Evolutionary conservation across 2,113 vertebrate species (phyloP), one percentile per base, ranked within the genome.

Genomic region (Cyanistes caeruleus): DNA sequence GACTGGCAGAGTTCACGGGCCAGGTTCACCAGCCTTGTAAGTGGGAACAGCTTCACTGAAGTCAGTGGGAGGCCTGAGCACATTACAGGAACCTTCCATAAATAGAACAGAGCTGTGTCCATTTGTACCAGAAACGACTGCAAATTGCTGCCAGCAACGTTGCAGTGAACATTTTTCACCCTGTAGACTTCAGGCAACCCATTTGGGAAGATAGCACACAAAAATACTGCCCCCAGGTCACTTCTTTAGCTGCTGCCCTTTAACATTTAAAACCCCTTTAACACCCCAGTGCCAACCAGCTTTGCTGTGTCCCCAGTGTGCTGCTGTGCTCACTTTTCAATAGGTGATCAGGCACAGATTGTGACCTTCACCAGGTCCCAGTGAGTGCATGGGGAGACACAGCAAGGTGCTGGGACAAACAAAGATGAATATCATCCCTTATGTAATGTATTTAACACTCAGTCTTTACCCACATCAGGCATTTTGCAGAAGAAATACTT

Each of bases 61-160:
- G 68, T 53, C 95, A 90, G 90, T 35, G 64, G 93, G 90, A 95
- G 39, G 75, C 53, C 69, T 51, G 79, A 76, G 81, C 83, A 62
- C n/a, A 56, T 82, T 78, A 58, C 65, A 92, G 83, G 28, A 81
- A 53, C 44, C 65, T 95, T 72, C 91, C 89, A 94, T 39, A 96
- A 94, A 90, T 78, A 92, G 90, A 92, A 78, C 31, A 60, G 79
- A 82, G 41, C 65, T n/a, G 52, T 76, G 82, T 63, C 77, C 89
- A 85, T 88, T 95, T 90, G 72, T 82, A 95, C 79, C 79, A 96
- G 87, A 92, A 96, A 95, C 49, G 70, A 83, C 82, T 53, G 48
- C 52, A 84, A 86, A 87, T 63, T 74, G 84, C 72, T 93, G 84
- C 95, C 92, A 95, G 68, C 67, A 58, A 55, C 17, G 14, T 83